A percentile compares a stretch with the other conserved stretches of the same genome.
phyloP scores from a whole-genome alignment of 2,888 invertebrate species.

The Eilema sororculum region DNA sequence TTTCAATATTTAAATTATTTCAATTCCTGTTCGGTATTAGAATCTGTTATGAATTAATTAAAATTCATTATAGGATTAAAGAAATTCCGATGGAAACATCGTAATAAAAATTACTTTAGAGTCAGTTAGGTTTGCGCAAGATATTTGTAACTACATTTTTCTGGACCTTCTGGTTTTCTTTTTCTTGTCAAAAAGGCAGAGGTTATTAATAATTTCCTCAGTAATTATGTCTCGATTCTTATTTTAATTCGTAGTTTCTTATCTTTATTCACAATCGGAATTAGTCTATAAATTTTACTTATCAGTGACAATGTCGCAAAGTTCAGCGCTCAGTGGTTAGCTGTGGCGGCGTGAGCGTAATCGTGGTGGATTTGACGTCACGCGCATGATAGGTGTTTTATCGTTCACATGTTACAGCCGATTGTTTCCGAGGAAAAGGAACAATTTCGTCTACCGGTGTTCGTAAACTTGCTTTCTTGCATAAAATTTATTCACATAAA shows the following conservation, averaged over 20 bases:
- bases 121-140: background rate
- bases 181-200: background rate
- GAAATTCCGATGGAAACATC: background rate
- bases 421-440: slow-evolving; percentile 65
- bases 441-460: slow-evolving; percentile 32
- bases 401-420: slow-evolving; percentile 60
- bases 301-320: slow-evolving; percentile 78
- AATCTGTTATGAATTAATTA: background rate
- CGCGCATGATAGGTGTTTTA: slow-evolving; percentile 71
- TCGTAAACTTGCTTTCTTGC: slow-evolving; percentile 24
- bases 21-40: background rate
- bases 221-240: background rate
- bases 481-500: background rate
- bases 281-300: slow-evolving; percentile 69
- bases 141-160: background rate
- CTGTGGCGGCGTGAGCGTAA: slow-evolving; percentile 52
- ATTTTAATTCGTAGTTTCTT: slow-evolving; percentile 29
- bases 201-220: background rate
- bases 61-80: slow-evolving; percentile 4
- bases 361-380: slow-evolving; percentile 75
- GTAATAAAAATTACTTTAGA: background rate
- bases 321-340: slow-evolving; percentile 68
- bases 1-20: slow-evolving; percentile 1
- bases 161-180: background rate
- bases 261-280: slow-evolving; percentile 58